A percentile compares a stretch with the other conserved stretches of the same genome.
Evolutionary conservation across 2,888 invertebrate genomes (phyloP).

Genomic region (Patella depressa): DNA sequence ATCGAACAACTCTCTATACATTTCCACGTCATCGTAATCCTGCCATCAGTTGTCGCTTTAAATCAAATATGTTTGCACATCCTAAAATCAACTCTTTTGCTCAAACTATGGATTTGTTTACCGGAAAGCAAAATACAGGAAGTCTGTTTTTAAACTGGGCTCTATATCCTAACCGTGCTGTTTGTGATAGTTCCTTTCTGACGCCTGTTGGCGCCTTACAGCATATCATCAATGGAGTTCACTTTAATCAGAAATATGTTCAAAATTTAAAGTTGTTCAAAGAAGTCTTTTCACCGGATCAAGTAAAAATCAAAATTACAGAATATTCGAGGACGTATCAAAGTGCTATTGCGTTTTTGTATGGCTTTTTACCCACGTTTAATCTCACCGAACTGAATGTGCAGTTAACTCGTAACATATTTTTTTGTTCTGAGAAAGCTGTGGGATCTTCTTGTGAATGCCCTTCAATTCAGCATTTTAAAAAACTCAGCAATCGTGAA

Average conservation of each 20-base stretch:
- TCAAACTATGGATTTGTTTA: constrained; percentile 35
- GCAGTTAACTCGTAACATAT: constrained; percentile 37
- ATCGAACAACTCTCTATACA: constrained; percentile 88
- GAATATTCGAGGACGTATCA: constrained; percentile 91
- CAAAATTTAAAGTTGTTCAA: constrained; percentile 61
- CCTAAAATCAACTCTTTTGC: constrained; percentile 31
- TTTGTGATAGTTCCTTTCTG: constrained; percentile 87
- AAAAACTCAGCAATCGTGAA: constrained; percentile 17
- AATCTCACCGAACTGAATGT: constrained; percentile 79
- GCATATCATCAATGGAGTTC: constrained; percentile 83
- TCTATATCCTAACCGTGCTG: constrained; percentile 52
- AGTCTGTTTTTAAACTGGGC: constrained; percentile 53
- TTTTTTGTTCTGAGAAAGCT: constrained; percentile 79
- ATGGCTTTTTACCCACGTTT: constrained; percentile 80
- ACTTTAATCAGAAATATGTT: constrained; percentile 73
- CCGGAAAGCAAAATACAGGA: constrained; percentile 73
- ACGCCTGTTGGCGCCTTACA: constrained; percentile 87
- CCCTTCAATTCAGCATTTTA: constrained; percentile 78
- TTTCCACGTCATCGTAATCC: constrained; percentile 80
- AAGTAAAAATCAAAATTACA: constrained; percentile 81
- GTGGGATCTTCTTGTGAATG: constrained; percentile 85
- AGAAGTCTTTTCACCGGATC: constrained; percentile 64
- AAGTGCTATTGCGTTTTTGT: constrained; percentile 86
- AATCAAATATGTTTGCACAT: constrained; percentile 24
- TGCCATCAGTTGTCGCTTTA: constrained; percentile 81